Conservation (phyloP, 2,113 vertebrate genomes). For the Python bivittatus region DNA sequence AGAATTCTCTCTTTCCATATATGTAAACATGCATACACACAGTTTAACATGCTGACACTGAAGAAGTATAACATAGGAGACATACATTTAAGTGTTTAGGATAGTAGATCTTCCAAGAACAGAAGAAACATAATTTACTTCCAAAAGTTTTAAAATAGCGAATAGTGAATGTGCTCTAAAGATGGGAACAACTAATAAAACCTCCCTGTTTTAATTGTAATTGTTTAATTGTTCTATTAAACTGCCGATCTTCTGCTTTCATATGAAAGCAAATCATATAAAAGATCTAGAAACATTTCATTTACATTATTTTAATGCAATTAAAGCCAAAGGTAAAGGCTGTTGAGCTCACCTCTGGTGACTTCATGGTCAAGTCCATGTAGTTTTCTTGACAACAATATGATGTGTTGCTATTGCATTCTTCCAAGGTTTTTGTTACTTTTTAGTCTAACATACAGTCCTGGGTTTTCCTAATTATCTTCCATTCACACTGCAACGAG, state of each 20-base stretch:
- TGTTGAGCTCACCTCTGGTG: background rate
- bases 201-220: background rate
- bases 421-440: background rate
- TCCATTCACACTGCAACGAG: background rate
- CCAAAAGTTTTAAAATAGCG: background rate
- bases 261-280: background rate
- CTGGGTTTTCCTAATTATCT: background rate
- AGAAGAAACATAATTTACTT: background rate
- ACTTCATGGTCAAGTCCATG: background rate
- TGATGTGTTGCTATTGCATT: background rate
- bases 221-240: background rate
- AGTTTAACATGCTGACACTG: background rate
- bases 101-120: background rate
- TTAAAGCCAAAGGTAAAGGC: background rate
- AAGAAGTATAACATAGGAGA: background rate
- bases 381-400: background rate
- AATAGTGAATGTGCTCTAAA: background rate
- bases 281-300: background rate
- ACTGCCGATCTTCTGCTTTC: background rate
- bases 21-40: background rate
- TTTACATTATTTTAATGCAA: background rate
- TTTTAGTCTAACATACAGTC: no score
- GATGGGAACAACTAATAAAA: background rate
- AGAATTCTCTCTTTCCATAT: background rate
- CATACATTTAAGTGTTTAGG: background rate